Evolutionary conservation across 2,888 invertebrate genomes (phyloP).

Genomic region (Callyntrura sp.): DNA sequence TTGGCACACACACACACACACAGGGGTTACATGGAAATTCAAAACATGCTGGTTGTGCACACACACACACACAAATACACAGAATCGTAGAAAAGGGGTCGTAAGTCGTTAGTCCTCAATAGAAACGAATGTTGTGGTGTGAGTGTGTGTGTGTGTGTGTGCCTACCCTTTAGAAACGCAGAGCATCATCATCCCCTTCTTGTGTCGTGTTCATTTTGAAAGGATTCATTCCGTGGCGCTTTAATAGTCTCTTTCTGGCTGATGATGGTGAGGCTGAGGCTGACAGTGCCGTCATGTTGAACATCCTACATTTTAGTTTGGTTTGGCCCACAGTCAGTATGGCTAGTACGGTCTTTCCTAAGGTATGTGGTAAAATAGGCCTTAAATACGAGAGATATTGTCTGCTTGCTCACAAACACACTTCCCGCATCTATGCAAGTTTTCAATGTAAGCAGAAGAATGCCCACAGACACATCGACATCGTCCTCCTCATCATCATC

Average conservation of each 20-base stretch:
- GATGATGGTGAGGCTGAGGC: not conserved
- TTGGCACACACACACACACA: not conserved
- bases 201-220: not conserved
- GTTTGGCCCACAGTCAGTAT: not conserved
- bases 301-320: slow-evolving; percentile 11
- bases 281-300: slow-evolving; percentile 28
- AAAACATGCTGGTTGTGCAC: not conserved
- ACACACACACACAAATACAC: not conserved
- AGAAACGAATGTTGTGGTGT: not conserved
- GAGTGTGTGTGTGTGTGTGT: too few species aligned
- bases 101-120: not conserved
- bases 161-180: too few species aligned
- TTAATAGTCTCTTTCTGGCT: too few species aligned
- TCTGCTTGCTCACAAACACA: too few species aligned
- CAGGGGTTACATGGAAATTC: not conserved
- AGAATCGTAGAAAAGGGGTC: too few species aligned
- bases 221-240: too few species aligned
- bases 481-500: not conserved
- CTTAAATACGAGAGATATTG: not conserved
- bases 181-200: not conserved
- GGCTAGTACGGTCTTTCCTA: slow-evolving; percentile 17
- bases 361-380: slow-evolving; percentile 30
- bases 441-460: slow-evolving; percentile 15
- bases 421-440: not conserved
- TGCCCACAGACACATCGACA: slow-evolving; percentile 43